Base-by-base conservation (phyloP, 2,113 vertebrate species). In the Thalassarche chlororhynchos region DNA sequence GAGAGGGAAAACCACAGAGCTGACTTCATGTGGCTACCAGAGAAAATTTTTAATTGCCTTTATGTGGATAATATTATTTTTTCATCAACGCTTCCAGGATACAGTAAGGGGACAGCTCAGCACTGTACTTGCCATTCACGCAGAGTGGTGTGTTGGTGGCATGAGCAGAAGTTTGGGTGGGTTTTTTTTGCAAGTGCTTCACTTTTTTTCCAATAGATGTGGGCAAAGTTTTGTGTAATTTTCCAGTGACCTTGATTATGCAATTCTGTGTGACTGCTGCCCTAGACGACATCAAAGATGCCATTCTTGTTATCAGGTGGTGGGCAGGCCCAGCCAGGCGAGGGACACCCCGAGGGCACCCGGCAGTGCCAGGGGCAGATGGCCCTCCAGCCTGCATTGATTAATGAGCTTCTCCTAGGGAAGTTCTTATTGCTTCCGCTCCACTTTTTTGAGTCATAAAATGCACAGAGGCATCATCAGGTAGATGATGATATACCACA, bases 201-300 rank as follows among this genome's bases (percentile, higher is more conserved):
- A 38, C 44, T 68, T 74, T 83, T 89, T 94, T 94, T 61, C 92
- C 91, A 90, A 71, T 74, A 91, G 55, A 77, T 3, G 10, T 26
- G 97, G 96, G 79, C 96, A 97, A 98, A 66, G 84, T 97, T 97
- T 96, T 98, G 96, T 98, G 96, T 98, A 96, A 94, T 95, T 98
- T 98, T 98, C 97, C 96, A 96, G 78, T 57, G 90, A 87, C 96
- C 97, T 97, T 97, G 96, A 94, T 98, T 96, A 84, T 91, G 93
- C 96, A 98, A 98, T 66, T 83, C 40, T 62, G n/a, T 78, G 68
- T 57, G 94, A 92, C 93, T 96, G 69, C 92, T 95, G 93, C 89
- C 80, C 79, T 36, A 66, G 64, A 87, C 65, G 23, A 95, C 94
- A 97, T 92, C 82, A 97, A 94, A 97, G 96, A 89, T 95, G 94